phyloP scores from a whole-genome alignment of 2,888 invertebrate species.

The Pseudococcus viburni region DNA sequence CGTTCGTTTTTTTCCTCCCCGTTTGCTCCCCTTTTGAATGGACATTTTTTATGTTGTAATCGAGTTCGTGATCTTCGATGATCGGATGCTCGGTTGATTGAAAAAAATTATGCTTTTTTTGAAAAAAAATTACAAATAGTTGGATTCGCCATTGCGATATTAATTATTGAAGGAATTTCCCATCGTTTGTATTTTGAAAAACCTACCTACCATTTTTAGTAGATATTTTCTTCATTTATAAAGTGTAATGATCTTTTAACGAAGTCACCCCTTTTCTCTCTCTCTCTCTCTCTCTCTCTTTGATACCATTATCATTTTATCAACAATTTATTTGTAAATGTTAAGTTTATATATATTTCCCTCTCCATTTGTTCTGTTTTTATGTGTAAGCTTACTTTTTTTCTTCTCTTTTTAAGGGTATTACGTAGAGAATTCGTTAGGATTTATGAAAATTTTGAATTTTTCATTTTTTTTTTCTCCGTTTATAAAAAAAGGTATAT shows the following conservation, averaged over 20 bases:
- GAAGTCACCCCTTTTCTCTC: neutral
- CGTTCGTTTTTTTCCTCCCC: slow-evolving; percentile 1
- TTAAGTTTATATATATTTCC: slow-evolving; percentile 50
- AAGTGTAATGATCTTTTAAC: slow-evolving; percentile 35
- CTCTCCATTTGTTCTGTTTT: slow-evolving; percentile 39
- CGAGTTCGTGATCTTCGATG: neutral
- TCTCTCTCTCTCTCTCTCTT: neutral
- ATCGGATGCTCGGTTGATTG: slow-evolving; percentile 24
- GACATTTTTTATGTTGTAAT: neutral
- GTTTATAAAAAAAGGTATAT: slow-evolving; percentile 33
- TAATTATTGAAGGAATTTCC: neutral
- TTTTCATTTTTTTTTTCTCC: slow-evolving; percentile 5
- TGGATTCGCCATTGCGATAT: neutral
- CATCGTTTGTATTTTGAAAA: neutral
- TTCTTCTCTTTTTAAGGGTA: neutral
- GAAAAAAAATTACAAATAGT: neutral
- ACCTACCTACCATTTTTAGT: neutral
- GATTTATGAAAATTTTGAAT: slow-evolving; percentile 21
- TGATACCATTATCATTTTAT: slow-evolving; percentile 52
- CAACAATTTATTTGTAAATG: slow-evolving; percentile 16
- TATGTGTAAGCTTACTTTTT: slow-evolving; percentile 39
- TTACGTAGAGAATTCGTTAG: slow-evolving; percentile 21
- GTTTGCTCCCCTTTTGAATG: neutral
- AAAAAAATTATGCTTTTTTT: neutral
- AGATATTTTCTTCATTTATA: neutral